Base-by-base conservation (phyloP, 2,797 vertebrate genomes). In the Crenichthys baileyi region DNA sequence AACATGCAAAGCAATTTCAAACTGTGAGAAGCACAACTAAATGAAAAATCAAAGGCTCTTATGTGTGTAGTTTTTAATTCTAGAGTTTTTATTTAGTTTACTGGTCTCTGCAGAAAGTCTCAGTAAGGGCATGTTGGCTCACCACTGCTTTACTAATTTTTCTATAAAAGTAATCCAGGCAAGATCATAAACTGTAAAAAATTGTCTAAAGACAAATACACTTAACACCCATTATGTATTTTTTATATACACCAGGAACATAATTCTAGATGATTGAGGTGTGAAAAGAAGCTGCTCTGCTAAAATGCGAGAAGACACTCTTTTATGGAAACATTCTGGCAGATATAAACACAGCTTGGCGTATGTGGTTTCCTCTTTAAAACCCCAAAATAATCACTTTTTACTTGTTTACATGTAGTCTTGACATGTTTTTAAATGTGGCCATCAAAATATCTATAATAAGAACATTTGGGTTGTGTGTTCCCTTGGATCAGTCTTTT, bases 291-390 rank as follows among this genome's bases (percentile, higher is more conserved):
- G 39, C 65, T 9, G n/a, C 22, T 44, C 11, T 5, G 9, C 22
- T 44, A 48, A 70, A 48, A 46, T 48, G 41, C 26, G 46, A 48
- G 67, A 48, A 70, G 67, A 70, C 41, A 7, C 26, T 46, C 24
- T 70, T 70, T 44, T 26, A 26, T 15, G 20, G 24, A 46, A 48
- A 16, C n/a, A 16, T 44, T 44, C 41, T 44, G 20, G 80, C 75
- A 75, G 68, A 89, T 81, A 85, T 91, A 91, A 92, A 92, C 79
- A 79, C 78, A 87, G 86, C 83, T 79, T 55, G 74, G 67, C 56
- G 70, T 7, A 55, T 74, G 79, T 22, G 84, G 85, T 90, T 94
- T 91, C 67, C 82, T 61, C 72, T 80, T 79, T 75, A 82, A 92
- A 92, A 79, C 24, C 74, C 76, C 61, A 16, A 90, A 90, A 87